A percentile compares a stretch with the other conserved stretches of the same genome.
Conservation (phyloP, 1,140 invertebrate genomes). For the Leptopilina clavipes region DNA sequence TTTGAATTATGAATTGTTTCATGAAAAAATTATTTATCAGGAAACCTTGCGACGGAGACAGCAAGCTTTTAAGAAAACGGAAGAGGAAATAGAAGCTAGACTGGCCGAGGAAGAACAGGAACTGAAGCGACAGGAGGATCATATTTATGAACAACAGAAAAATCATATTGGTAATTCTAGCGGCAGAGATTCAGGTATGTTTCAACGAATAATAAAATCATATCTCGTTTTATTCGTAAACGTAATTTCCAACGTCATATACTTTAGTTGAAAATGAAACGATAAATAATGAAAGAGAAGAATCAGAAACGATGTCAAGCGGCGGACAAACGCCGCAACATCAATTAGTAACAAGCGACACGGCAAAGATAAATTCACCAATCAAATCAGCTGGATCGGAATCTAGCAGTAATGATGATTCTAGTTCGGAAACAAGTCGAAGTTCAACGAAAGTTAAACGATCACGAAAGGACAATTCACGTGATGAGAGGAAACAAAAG, state of each 20-base stretch:
- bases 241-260: slow-evolving; percentile 59
- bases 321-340: slow-evolving; percentile 63
- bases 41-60: slow-evolving; percentile 73
- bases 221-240: slow-evolving; percentile 41
- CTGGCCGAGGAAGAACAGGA: slow-evolving; percentile 70
- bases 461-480: slow-evolving; percentile 52
- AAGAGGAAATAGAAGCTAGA: slow-evolving; percentile 75
- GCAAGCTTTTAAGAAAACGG: slow-evolving; percentile 75
- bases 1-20: no score
- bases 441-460: slow-evolving; percentile 51
- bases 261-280: slow-evolving; percentile 73
- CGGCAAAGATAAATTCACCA: slow-evolving; percentile 55
- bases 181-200: slow-evolving; percentile 70
- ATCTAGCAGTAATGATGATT: slow-evolving; percentile 59
- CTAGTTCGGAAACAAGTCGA: slow-evolving; percentile 58
- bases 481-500: slow-evolving; percentile 54
- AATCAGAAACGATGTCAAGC: slow-evolving; percentile 69
- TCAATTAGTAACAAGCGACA: slow-evolving; percentile 52
- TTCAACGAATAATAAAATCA: slow-evolving; percentile 51
- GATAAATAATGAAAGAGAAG: slow-evolving; percentile 72
- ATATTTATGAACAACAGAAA: slow-evolving; percentile 60
- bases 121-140: slow-evolving; percentile 50
- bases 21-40: slow-evolving; percentile 49
- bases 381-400: slow-evolving; percentile 63
- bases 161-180: slow-evolving; percentile 73